Evolutionary conservation across 1,140 invertebrate genomes (phyloP).

Genomic region (Belonocnema kinseyi): DNA sequence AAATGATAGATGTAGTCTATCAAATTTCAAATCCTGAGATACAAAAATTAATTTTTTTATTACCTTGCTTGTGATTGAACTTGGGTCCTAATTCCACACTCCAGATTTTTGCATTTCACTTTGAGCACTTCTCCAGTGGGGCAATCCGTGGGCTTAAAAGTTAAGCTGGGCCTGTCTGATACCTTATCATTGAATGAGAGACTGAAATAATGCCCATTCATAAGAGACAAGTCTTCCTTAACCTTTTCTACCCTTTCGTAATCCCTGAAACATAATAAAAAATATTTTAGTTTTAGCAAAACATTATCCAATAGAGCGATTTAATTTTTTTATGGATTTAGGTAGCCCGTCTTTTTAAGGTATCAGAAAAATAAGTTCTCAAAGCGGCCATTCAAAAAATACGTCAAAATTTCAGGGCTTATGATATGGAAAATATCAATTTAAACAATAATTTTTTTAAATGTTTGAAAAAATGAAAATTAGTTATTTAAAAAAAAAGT

Average conservation of each 20-base stretch:
- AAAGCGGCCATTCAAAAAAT: no score
- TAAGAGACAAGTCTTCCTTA: constrained; percentile 61
- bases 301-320: no score
- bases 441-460: no score
- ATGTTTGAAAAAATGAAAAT: no score
- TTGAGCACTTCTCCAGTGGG: constrained; percentile 79
- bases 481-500: no score
- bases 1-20: constrained; percentile 15
- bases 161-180: constrained; percentile 77
- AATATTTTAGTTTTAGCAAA: background rate
- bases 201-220: constrained; percentile 74
- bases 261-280: constrained; percentile 69
- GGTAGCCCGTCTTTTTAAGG: no score
- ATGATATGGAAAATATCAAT: no score
- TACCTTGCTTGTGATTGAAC: constrained; percentile 81
- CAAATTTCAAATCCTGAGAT: constrained; percentile 1
- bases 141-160: constrained; percentile 81
- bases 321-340: no score
- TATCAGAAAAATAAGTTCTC: no score
- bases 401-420: no score
- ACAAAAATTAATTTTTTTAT: constrained; percentile 13
- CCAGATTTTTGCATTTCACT: constrained; percentile 82
- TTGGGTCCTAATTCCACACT: constrained; percentile 85
- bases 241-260: constrained; percentile 76
- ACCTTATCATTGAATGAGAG: constrained; percentile 68